These are phyloP conservation scores for Ephialtes manifestator DNA, from an alignment of 2,888 invertebrate species.

Conservation along the genomic window DNA sequence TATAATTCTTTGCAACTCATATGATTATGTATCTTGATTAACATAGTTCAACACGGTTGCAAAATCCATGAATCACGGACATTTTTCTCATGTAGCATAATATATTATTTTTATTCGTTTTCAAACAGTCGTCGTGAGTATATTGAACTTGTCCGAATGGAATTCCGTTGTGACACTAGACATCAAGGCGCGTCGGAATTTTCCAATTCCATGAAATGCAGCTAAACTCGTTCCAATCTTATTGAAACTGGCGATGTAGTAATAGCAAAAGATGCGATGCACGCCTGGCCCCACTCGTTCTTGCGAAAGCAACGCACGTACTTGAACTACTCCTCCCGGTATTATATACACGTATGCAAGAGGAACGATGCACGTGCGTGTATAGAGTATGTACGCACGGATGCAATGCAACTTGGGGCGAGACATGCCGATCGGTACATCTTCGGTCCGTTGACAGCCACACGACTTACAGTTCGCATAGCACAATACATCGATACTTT, in stretches of 20 bases:
- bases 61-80: too few relatives aligned
- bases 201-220: slow-evolving; percentile 8
- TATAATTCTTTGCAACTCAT: too few relatives aligned
- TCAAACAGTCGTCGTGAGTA: background rate
- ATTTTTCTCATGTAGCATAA: too few relatives aligned
- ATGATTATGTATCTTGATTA: too few relatives aligned
- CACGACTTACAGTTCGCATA: slow-evolving; percentile 16
- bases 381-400: background rate
- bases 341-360: slow-evolving; percentile 38
- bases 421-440: slow-evolving; percentile 26
- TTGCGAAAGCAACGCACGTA: slow-evolving; percentile 34
- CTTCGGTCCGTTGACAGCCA: slow-evolving; percentile 1
- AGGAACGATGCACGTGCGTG: background rate
- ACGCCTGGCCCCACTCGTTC: slow-evolving; percentile 1
- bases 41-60: too few relatives aligned
- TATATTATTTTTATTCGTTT: background rate
- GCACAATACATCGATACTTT: slow-evolving; percentile 1
- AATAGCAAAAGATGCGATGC: slow-evolving; percentile 25
- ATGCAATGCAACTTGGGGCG: slow-evolving; percentile 8
- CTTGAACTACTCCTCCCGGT: background rate
- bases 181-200: background rate
- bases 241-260: slow-evolving; percentile 5
- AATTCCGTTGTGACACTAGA: background rate
- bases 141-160: slow-evolving; percentile 9
- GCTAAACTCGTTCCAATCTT: slow-evolving; percentile 6